Conservation (phyloP, 1,140 invertebrate species). For the Brachionus rotundiformis region DNA sequence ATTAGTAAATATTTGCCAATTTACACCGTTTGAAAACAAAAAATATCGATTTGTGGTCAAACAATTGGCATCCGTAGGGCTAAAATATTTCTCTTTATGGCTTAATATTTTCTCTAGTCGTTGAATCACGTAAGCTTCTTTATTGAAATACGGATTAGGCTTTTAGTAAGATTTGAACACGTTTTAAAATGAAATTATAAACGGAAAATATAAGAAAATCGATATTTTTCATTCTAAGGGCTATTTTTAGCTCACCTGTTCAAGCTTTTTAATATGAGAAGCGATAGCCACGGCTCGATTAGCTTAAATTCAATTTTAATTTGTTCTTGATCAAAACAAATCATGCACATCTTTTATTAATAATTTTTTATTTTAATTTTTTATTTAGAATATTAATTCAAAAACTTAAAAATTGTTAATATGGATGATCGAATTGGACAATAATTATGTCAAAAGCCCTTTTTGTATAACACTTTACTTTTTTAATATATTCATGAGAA, state of each 20-base stretch:
- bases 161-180: background rate
- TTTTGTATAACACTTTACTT: too few relatives aligned
- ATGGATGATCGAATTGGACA: background rate
- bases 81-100: background rate
- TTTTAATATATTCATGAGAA: too few relatives aligned
- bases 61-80: background rate
- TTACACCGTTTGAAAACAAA: constrained; percentile 19
- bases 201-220: background rate
- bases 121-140: background rate
- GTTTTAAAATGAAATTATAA: constrained; percentile 5
- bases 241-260: background rate
- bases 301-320: background rate
- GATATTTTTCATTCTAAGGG: background rate
- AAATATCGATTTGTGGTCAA: background rate
- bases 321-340: background rate
- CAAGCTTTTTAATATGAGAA: too few relatives aligned
- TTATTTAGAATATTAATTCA: too few relatives aligned
- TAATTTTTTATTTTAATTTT: too few relatives aligned
- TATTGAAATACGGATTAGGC: background rate
- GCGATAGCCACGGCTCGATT: background rate
- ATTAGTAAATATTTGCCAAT: background rate
- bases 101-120: background rate
- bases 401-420: background rate
- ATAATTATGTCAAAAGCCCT: background rate
- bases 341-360: background rate